These are phyloP conservation scores for Eurosta solidaginis DNA, from an alignment of 1,140 invertebrate genomes.

Conservation along the genomic window DNA sequence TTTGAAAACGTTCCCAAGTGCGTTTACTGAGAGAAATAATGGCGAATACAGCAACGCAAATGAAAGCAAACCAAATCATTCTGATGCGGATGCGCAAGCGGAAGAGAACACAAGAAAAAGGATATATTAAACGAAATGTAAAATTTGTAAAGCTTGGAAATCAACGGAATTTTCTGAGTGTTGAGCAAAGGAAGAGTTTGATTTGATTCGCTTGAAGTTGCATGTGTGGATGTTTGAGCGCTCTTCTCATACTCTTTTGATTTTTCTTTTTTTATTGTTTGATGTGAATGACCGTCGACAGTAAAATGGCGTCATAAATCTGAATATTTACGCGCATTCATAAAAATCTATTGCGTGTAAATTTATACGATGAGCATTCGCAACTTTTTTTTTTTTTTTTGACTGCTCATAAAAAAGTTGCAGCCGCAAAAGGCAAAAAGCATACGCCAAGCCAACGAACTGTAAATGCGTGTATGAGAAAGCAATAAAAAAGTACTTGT, in stretches of 20 bases:
- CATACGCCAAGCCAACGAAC: constrained; percentile 14
- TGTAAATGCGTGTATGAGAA: neutral
- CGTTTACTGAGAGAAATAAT: constrained; percentile 63
- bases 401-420: constrained; percentile 13
- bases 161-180: neutral
- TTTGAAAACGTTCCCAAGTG: constrained; percentile 69
- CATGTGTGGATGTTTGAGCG: neutral
- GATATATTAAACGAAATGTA: neutral
- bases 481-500: neutral
- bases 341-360: constrained; percentile 60
- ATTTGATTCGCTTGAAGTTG: too few relatives aligned
- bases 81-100: constrained; percentile 35
- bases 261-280: neutral
- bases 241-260: neutral
- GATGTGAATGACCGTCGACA: constrained; percentile 32
- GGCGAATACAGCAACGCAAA: constrained; percentile 59
- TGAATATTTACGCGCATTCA: constrained; percentile 36
- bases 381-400: neutral
- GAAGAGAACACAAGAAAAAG: neutral
- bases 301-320: constrained; percentile 25
- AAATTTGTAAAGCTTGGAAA: neutral
- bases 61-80: constrained; percentile 61
- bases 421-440: constrained; percentile 1
- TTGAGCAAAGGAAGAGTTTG: neutral
- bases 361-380: constrained; percentile 35